A percentile compares a stretch with the other conserved stretches of the same genome.
Evolutionary conservation across 2,797 vertebrate species (phyloP).

Genomic region (Tauraco hartlaubi): DNA sequence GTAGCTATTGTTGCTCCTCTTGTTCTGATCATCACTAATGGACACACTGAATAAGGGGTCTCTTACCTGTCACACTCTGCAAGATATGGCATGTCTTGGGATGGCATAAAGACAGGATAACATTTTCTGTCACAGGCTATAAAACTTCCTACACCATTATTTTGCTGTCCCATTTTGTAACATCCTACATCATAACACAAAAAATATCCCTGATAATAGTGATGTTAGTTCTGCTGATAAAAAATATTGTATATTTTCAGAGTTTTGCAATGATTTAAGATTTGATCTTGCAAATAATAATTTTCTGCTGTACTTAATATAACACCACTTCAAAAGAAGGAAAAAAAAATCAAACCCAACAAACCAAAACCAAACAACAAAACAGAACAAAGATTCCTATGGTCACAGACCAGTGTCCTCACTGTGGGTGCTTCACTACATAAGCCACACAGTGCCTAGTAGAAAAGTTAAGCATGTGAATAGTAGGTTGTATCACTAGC

Average conservation of each 20-base stretch:
- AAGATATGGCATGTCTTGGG: neutral
- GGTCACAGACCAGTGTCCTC: neutral
- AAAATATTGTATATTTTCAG: neutral
- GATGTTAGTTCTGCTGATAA: neutral
- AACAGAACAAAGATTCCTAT: neutral
- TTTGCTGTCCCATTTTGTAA: neutral
- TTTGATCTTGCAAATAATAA: neutral
- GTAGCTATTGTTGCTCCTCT: neutral
- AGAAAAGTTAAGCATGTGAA: neutral
- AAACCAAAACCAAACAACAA: neutral
- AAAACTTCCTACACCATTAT: neutral
- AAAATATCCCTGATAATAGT: neutral
- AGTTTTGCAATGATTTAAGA: neutral
- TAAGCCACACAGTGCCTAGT: neutral
- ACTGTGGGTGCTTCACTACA: neutral
- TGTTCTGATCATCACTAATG: neutral
- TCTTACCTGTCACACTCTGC: neutral
- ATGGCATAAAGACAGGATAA: neutral
- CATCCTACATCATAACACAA: neutral
- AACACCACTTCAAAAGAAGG: neutral
- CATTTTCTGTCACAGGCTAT: neutral
- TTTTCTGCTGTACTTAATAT: neutral
- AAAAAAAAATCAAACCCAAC: no score
- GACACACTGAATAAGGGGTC: neutral
- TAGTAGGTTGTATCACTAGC: neutral